Evolutionary conservation across 2,888 invertebrate species (phyloP).

Genomic region (Tolmerus cingulatus): DNA sequence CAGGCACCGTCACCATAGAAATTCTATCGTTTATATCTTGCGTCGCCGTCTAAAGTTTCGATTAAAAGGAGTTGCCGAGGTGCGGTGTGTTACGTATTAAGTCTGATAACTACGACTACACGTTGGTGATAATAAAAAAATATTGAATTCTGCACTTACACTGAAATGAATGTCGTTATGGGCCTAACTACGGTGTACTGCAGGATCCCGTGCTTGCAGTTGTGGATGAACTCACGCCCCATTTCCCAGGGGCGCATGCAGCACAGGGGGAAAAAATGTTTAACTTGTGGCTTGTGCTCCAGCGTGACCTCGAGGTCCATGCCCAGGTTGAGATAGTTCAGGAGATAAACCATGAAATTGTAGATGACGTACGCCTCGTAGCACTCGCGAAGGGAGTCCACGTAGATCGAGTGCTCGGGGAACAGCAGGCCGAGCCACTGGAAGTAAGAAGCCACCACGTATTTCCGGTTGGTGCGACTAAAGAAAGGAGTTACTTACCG

Average conservation of each 20-base stretch:
- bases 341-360: slow-evolving; percentile 94
- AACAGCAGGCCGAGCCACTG: slow-evolving; percentile 77
- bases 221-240: slow-evolving; percentile 91
- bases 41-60: not conserved
- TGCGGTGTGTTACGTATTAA: not conserved
- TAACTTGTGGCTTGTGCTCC: slow-evolving; percentile 81
- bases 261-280: slow-evolving; percentile 91
- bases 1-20: not conserved
- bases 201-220: slow-evolving; percentile 95
- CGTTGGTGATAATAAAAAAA: not conserved
- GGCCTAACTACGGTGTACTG: slow-evolving; percentile 95
- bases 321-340: slow-evolving; percentile 88
- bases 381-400: slow-evolving; percentile 92
- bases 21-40: not conserved
- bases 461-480: not conserved
- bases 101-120: not conserved
- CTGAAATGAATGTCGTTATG: slow-evolving; percentile 86
- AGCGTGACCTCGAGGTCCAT: slow-evolving; percentile 84
- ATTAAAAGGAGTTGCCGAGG: not conserved
- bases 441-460: slow-evolving; percentile 44
- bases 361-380: slow-evolving; percentile 98
- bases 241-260: slow-evolving; percentile 92
- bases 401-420: slow-evolving; percentile 87
- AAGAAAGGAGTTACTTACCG: slow-evolving; percentile 69
- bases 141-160: slow-evolving; percentile 69